Base-by-base conservation (phyloP, 2,888 invertebrate genomes). In the Epinotia demarniana region DNA sequence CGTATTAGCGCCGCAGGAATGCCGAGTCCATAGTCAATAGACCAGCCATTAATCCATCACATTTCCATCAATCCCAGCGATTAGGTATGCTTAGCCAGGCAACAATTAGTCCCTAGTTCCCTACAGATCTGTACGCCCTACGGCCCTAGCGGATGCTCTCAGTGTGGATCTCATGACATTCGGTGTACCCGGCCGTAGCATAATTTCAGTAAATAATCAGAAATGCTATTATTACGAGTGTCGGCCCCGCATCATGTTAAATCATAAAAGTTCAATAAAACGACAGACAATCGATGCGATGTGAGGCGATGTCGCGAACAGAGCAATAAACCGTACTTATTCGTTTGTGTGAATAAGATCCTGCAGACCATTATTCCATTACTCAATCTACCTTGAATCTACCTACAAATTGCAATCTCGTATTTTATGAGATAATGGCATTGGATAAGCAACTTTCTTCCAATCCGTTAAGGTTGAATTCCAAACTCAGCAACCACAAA, bases 191-290 rank as follows among this genome's bases (percentile, higher is more conserved):
- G n/a, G n/a, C n/a, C n/a, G 3, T 27, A 27, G 23, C 23, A 27
- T 27, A 27, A 27, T 27, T 27, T 27, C 23, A 27, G 23, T 27
- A 27, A 27, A 2, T 27, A 27, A 27, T 27, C 23, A 27, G 23
- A 27, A 27, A 27, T 23, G 23, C 23, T 27, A 27, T 27, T 27
- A 27, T 27, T 33, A 33, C 8, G 33, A 33, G 33, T 33, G 33
- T 33, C 33, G 6, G 33, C 33, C 33, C 33, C 33, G 33, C 33
- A 33, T 33, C 33, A 5, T 16, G 58, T 60, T 23, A 60, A 27
- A 60, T n/a, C 60, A 33, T 8, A 60, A 60, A 60, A 27, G 60
- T 61, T 61, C 61, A 61, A 27, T 61, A 61, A 61, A 61, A 61
- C 61, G 61, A 61, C n/a, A 53, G 23, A 60, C 58, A 60, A 60